These are phyloP conservation scores for Heliconius aoede DNA, from an alignment of 2,888 invertebrate species.

Conservation along the genomic window DNA sequence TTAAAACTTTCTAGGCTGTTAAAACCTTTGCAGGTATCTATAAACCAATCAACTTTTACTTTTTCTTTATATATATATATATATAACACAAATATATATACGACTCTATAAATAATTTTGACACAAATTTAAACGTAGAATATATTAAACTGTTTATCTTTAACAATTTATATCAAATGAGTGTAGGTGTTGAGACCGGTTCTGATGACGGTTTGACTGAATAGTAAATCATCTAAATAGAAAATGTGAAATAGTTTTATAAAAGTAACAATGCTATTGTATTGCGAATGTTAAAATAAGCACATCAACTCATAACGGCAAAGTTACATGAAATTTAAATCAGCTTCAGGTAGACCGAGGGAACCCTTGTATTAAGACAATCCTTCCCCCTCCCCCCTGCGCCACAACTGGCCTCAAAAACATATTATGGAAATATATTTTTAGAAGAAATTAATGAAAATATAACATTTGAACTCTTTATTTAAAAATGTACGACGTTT, in stretches of 20 bases:
- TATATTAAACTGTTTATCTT: constrained; percentile 42
- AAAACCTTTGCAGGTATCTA: constrained; percentile 32
- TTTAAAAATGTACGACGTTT: no score
- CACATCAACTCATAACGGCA: background rate
- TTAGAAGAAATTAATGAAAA: background rate
- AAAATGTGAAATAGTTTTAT: constrained; percentile 22
- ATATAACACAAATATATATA: no score
- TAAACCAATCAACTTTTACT: constrained; percentile 47
- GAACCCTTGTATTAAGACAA: no score
- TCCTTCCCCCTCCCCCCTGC: no score
- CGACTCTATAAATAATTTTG: constrained; percentile 48
- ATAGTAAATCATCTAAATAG: constrained; percentile 27
- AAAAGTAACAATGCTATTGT: background rate
- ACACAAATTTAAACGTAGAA: constrained; percentile 40
- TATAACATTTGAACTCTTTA: background rate
- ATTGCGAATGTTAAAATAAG: background rate
- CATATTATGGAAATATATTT: no score
- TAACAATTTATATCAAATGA: constrained; percentile 42
- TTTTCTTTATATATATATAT: constrained; percentile 30
- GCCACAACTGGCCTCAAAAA: no score
- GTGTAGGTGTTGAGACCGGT: constrained; percentile 38
- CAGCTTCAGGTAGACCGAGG: no score
- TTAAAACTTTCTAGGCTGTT: constrained; percentile 34
- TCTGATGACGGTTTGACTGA: constrained; percentile 2
- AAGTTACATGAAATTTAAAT: no score